Evolutionary conservation across 2,888 invertebrate species (phyloP).

Genomic region (Himalopsyche tibetana): DNA sequence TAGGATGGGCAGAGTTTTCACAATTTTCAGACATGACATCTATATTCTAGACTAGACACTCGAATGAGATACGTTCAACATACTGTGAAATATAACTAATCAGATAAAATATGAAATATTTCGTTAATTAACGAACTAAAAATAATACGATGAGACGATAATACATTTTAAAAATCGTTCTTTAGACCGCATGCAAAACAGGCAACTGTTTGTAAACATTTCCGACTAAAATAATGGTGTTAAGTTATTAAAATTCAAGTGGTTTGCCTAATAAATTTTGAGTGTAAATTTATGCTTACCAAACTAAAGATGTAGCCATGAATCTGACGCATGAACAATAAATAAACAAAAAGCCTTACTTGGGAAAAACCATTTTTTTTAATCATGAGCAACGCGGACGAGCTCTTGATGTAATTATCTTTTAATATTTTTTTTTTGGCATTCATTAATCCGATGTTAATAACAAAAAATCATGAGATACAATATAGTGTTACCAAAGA

Average conservation of each 20-base stretch:
- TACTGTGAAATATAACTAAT: no score
- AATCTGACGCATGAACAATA: slow-evolving; percentile 5
- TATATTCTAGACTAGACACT: no score
- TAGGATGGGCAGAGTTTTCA: no score
- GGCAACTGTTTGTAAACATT: neutral
- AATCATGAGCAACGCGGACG: no score
- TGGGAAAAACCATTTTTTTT: neutral
- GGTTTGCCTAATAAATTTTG: neutral
- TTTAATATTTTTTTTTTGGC: no score
- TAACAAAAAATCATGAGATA: no score
- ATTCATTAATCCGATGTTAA: no score
- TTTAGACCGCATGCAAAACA: neutral
- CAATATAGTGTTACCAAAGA: no score
- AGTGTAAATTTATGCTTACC: neutral
- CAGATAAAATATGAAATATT: no score
- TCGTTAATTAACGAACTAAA: neutral
- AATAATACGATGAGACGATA: neutral
- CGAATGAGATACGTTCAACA: no score
- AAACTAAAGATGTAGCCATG: neutral
- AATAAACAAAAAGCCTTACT: neutral
- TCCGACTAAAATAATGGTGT: neutral
- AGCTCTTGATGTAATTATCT: no score
- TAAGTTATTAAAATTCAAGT: neutral
- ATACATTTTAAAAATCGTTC: neutral
- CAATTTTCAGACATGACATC: no score